Evolutionary conservation across 2,113 vertebrate species (phyloP), one percentile per base, ranked within the genome.

Genomic region (Brachyhypopomus occidentalis): DNA sequence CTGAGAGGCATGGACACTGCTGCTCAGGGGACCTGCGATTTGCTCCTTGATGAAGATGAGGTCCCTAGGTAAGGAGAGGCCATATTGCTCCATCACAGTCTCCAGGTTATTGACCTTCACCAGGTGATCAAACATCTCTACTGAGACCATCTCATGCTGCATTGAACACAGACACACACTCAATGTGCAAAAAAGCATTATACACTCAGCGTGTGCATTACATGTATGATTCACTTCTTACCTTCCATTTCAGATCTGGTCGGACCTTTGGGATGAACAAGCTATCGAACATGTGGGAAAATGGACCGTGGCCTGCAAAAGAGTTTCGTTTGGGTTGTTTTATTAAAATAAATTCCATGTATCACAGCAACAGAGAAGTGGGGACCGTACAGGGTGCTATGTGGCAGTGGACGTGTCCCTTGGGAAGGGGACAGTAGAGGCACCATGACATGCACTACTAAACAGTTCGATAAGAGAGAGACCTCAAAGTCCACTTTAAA

Each of bases 241-340:
- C 98, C 94, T 94, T 97, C 95, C 96, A 99, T 3, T 80, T 83
- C 12, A 84, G 63, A 5, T 5, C 88, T 27, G 95, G 94, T 22
- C 93, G 92, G 80, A 92, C 89, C 66, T 90, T 92, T 17, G 96
- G 97, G 78, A 99, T 94, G 89, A 99, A 99, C 86, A 91, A 94
- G 86, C 92, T 91, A 88, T 99, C 98, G 88, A 96, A 99, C 96
- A 98, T 94, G 78, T 99, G 98, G 60, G 97, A 99, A 90, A 99
- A 99, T 3, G 98, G 98, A 0, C 98, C 98, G 58, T 99, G 98
- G 90, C 98, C 98, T 98, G 89, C 79, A 92, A 86, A 88, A 86
- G 17, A 89, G 45, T 8, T 12, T 52, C 30, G 3, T 52, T 2
- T 14, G 12, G 45, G 45, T 52, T 41, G 41, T 4, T 41, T 6